Percentiles rank a stretch among this genome's conserved stretches.
Conservation (phyloP, 2,113 vertebrate genomes). For the Sapajus apella region DNA sequence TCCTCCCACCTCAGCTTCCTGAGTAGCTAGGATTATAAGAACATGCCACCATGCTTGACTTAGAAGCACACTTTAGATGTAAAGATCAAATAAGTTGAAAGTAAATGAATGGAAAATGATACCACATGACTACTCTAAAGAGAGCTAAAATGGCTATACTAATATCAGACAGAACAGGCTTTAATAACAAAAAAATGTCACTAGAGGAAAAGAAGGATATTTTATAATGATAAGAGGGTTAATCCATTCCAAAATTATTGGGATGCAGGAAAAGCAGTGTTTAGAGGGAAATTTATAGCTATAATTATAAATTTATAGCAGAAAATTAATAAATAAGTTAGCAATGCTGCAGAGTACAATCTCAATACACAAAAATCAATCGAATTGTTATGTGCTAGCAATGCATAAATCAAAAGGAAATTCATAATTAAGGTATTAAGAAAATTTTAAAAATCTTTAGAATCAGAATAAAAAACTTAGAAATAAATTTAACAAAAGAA, state of each 20-base stretch:
- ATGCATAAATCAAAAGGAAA: not conserved
- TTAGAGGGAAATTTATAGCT: not conserved
- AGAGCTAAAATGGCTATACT: not conserved
- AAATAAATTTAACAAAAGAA: not conserved
- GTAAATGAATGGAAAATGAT: not conserved
- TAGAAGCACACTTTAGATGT: not conserved
- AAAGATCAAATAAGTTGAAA: not conserved
- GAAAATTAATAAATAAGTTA: not conserved
- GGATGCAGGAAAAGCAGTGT: not conserved
- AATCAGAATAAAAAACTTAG: not conserved
- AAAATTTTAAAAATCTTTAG: not conserved
- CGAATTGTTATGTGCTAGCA: not conserved
- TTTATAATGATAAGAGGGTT: not conserved
- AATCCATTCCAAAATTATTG: not conserved
- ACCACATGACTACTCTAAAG: not conserved
- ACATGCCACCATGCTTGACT: not conserved
- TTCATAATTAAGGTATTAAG: not conserved
- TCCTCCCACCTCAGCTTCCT: not conserved
- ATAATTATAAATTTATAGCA: not conserved
- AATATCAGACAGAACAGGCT: not conserved
- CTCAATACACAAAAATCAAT: not conserved
- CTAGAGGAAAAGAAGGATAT: not conserved
- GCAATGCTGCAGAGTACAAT: not conserved
- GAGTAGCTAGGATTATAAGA: not conserved
- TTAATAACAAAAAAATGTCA: not conserved